phyloP scores from a whole-genome alignment of 1,140 invertebrate genomes.

The Magallana angulata region DNA sequence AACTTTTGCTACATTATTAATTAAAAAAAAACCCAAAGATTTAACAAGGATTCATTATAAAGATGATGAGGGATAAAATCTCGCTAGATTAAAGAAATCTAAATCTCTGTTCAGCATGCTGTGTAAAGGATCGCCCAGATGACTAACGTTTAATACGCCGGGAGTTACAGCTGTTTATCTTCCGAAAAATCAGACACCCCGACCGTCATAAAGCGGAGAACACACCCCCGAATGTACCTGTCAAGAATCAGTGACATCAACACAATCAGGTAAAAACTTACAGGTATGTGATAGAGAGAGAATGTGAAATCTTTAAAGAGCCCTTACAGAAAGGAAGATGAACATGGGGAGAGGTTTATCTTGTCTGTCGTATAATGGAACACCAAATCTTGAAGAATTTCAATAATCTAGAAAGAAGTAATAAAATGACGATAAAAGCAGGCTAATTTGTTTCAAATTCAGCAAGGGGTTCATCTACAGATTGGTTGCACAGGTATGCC shows the following conservation, averaged over 20 bases:
- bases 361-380: neutral
- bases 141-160: constrained; percentile 18
- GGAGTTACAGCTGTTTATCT: constrained; percentile 21
- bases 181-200: constrained; percentile 12
- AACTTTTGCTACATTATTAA: neutral
- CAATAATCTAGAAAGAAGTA: neutral
- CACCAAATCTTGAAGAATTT: constrained; percentile 22
- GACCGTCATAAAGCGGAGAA: neutral
- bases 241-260: neutral
- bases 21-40: neutral
- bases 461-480: neutral
- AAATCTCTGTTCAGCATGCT: constrained; percentile 19
- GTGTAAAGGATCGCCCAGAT: constrained; percentile 22
- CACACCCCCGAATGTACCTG: neutral
- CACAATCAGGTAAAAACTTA: neutral
- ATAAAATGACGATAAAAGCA: constrained; percentile 4
- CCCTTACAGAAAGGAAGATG: neutral
- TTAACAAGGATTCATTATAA: neutral
- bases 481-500: neutral
- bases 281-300: neutral
- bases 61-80: constrained; percentile 10
- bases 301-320: neutral
- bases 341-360: neutral
- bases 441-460: constrained; percentile 17
- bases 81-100: neutral